Evolutionary conservation across 2,888 invertebrate genomes (phyloP).

Genomic region (Caenorhabditis zanzibari): DNA sequence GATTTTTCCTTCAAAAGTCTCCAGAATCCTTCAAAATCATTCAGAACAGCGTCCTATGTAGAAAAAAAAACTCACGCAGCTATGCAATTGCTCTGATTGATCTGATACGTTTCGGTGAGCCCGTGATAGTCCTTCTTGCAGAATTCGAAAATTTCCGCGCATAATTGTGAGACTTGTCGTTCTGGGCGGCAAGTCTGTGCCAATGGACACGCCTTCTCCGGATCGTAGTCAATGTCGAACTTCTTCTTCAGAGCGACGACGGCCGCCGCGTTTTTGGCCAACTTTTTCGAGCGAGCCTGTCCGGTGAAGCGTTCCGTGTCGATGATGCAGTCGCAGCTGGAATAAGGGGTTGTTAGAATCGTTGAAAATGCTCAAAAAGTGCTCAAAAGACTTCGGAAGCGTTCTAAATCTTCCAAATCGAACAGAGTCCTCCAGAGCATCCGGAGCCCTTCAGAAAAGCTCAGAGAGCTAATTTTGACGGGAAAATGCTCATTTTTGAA

Average conservation of each 20-base stretch:
- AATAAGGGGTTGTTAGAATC: conserved; percentile 19
- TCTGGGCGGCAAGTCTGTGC: conserved; percentile 15
- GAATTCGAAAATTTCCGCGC: conserved; percentile 52
- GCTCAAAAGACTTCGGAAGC: no score
- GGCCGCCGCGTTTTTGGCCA: conserved; percentile 72
- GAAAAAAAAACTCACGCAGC: neutral
- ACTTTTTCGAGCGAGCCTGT: conserved; percentile 68
- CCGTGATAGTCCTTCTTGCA: conserved; percentile 57
- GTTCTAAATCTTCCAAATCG: no score
- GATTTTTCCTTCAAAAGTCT: no score
- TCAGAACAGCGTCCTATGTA: no score
- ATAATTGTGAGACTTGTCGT: conserved; percentile 19
- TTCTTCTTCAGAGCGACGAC: conserved; percentile 65
- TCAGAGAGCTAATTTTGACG: no score
- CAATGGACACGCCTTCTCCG: conserved; percentile 28
- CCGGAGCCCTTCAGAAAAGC: no score
- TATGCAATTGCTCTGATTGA: neutral
- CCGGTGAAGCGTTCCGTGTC: conserved; percentile 64
- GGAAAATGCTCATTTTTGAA: no score
- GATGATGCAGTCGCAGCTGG: conserved; percentile 57
- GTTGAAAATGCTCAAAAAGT: no score
- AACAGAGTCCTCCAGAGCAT: no score
- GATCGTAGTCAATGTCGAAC: conserved; percentile 60
- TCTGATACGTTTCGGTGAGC: conserved; percentile 22
- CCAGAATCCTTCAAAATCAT: no score